Base-by-base conservation (phyloP, 2,113 vertebrate genomes). In the Onychorhynchus coronatus region DNA sequence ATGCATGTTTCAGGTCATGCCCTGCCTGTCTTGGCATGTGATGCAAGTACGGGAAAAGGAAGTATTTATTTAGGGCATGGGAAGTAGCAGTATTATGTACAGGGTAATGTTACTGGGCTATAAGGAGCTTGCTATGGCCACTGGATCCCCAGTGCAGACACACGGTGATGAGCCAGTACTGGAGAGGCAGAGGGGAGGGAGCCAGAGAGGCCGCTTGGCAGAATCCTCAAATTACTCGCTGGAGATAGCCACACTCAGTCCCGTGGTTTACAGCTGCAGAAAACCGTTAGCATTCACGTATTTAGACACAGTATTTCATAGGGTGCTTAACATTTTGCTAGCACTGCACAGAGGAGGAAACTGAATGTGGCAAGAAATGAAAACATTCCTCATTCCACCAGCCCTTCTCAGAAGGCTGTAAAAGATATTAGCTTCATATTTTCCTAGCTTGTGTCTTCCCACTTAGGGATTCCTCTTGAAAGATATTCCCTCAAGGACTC, bases 401-500 rank as follows among this genome's bases (percentile, higher is more conserved):
- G 30, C 42, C 71, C 61, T 80, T 83, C 68, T 87, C 59, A 56
- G 71, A 82, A 85, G 24, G 55, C 52, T 91, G 39, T 77, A 71
- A 85, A 94, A 86, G 42, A 71, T 58, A 59, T 9, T 50, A 23
- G 46, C 28, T 77, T 71, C 30, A 50, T 95, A 77, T 96, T 93
- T 95, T 94, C 67, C 85, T 90, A 93, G 85, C 39, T 93, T 88
- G 42, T 55, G 61, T 71, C 75, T 63, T 80, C 25, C 27, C 75
- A 93, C 75, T 83, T 70, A 66, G 41, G 67, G 68, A 86, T 88
- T 95, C 67, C 44, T 86, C 61, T 67, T 84, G 70, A 88, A 87
- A 91, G 68, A 86, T 88, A 90, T 33, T 93, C 85, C 85, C 92
- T 80, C 35, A 74, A 95, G 88, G 31, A 78, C 83, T 91, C 67